Base-by-base conservation (phyloP, 1,140 invertebrate genomes). In the Leptonema lineaticorne region DNA sequence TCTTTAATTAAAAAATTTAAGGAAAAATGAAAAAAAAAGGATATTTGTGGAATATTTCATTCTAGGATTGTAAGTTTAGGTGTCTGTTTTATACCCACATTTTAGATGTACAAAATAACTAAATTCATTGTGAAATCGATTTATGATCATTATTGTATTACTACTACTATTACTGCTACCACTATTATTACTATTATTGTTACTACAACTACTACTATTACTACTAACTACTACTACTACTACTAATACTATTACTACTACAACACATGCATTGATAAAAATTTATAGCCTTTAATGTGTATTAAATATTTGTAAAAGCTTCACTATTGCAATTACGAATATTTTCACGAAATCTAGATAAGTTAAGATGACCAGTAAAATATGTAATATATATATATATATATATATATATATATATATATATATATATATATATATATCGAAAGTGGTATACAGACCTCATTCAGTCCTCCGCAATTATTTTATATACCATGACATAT, bases 31-130 rank as follows among this genome's bases (percentile, higher is more conserved):
- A n/a, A n/a, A n/a, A n/a, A n/a, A n/a, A n/a, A n/a, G 28, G 16
- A 57, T 5, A 46, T 65, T 27, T 46, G 37, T 69, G 68, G 62
- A 65, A 59, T 63, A 69, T 65, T 65, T 69, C 68, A 69, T 65
- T 60, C n/a, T 69, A 72, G 67, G 48, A 28, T 45, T 59, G 70
- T 72, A 72, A 72, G 60, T 56, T 63, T 72, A 72, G 68, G 67
- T 67, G 70, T 69, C 67, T 72, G 65, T 69, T 67, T 69, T 72
- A 68, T 67, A 72, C 68, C 60, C 71, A 69, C 71, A 46, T 64
- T 65, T n/a, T 68, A 69, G 58, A 69, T 67, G 30, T 67, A 56
- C 50, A 69, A 60, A n/a, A 53, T n/a, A 58, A 67, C 57, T 66
- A 37, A 68, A 41, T 37, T 59, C 66, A 68, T 68, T n/a, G 33